Percentiles rank a stretch among this genome's conserved stretches.
Conservation (phyloP, 1,140 invertebrate species). For the Ephestia elutella region DNA sequence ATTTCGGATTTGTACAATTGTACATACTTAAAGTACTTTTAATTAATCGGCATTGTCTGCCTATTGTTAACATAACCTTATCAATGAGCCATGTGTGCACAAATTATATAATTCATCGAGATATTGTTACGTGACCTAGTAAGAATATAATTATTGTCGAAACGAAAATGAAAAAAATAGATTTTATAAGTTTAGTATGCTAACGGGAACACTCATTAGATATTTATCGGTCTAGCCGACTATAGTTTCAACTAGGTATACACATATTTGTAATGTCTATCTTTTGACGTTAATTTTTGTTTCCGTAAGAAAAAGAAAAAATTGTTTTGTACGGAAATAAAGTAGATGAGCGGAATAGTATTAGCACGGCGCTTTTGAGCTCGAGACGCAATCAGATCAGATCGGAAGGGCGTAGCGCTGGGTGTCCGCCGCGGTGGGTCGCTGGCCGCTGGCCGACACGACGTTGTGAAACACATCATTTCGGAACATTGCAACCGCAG, state of each 20-base stretch:
- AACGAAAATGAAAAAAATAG: too few species aligned
- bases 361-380: background rate
- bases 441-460: conserved; percentile 34
- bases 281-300: too few species aligned
- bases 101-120: background rate
- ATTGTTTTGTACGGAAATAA: too few species aligned
- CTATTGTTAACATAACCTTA: background rate
- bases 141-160: background rate
- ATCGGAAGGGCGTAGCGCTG: conserved; percentile 47
- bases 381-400: conserved; percentile 44
- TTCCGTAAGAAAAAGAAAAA: too few species aligned
- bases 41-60: background rate
- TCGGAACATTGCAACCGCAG: conserved; percentile 70
- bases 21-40: background rate
- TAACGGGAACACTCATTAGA: too few species aligned
- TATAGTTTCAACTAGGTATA: too few species aligned
- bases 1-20: too few species aligned
- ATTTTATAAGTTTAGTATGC: too few species aligned
- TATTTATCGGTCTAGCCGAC: too few species aligned
- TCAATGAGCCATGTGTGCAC: background rate
- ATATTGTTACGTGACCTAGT: background rate
- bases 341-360: too few species aligned
- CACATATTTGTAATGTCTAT: too few species aligned
- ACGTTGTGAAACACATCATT: conserved; percentile 65
- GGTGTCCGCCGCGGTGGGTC: conserved; percentile 38